Percentiles rank a stretch among this genome's conserved stretches.
Evolutionary conservation across 2,113 vertebrate species (phyloP).

Genomic region (Syrrhaptes paradoxus): DNA sequence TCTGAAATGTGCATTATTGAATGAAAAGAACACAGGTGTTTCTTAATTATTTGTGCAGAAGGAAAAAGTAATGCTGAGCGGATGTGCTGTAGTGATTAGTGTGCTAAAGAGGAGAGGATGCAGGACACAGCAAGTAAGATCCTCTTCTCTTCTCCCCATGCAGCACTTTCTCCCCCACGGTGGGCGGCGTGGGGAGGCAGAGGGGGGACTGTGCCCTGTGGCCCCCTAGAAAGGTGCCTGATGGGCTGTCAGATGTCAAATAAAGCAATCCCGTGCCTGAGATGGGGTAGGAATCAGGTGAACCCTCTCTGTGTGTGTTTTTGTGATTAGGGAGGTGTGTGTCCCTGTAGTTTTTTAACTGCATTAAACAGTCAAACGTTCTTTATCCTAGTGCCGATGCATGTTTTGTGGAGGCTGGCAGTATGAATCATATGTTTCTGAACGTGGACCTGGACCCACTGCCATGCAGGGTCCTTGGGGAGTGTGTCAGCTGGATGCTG

Average conservation of each 20-base stretch:
- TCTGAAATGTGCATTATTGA: background rate
- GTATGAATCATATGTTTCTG: background rate
- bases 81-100: conserved; percentile 46
- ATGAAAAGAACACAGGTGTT: conserved; percentile 73
- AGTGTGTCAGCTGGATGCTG: background rate
- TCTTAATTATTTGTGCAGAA: conserved; percentile 75
- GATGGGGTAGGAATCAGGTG: background rate
- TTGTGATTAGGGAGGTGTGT: background rate
- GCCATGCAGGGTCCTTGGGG: background rate
- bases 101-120: background rate
- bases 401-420: background rate
- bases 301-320: background rate
- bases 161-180: background rate
- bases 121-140: background rate
- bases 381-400: background rate
- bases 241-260: too few relatives aligned
- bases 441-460: fast-evolving
- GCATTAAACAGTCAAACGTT: background rate
- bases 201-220: background rate
- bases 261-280: background rate
- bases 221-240: too few relatives aligned
- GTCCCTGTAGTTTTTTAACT: background rate
- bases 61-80: conserved; percentile 48
- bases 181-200: background rate
- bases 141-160: background rate